A percentile compares a stretch with the other conserved stretches of the same genome.
These are phyloP conservation scores for Brachyistius frenatus DNA, from an alignment of 2,113 vertebrate genomes.

Conservation along the genomic window DNA sequence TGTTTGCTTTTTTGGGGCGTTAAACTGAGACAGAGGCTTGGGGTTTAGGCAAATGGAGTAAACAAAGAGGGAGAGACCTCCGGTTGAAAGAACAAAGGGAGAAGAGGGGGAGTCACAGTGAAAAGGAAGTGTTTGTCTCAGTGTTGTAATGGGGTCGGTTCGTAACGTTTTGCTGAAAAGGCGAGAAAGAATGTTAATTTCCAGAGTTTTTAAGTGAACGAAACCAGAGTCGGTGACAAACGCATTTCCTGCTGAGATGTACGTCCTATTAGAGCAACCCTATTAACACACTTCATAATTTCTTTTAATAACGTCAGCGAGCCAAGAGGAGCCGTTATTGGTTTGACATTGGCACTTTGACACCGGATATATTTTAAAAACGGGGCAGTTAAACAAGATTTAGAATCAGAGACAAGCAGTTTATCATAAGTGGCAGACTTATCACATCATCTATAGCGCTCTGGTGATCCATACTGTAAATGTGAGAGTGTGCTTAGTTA, in stretches of 20 bases:
- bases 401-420: slow-evolving; percentile 29
- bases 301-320: slow-evolving; percentile 4
- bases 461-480: slow-evolving; percentile 3
- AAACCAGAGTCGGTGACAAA: slow-evolving; percentile 27
- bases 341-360: slow-evolving; percentile 41
- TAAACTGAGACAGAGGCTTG: background rate
- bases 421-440: background rate
- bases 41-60: slow-evolving; percentile 1
- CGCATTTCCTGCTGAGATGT: slow-evolving; percentile 9
- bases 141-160: slow-evolving; percentile 38
- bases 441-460: background rate
- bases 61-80: background rate
- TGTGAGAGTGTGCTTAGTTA: background rate
- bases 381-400: slow-evolving; percentile 58
- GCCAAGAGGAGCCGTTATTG: slow-evolving; percentile 37
- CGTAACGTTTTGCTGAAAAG: slow-evolving; percentile 17
- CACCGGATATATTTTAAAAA: slow-evolving; percentile 25
- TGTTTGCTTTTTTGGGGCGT: slow-evolving; percentile 19
- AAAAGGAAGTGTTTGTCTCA: slow-evolving; percentile 25
- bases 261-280: background rate
- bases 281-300: slow-evolving; percentile 37
- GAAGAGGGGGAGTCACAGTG: background rate
- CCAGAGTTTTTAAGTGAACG: slow-evolving; percentile 19
- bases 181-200: slow-evolving; percentile 21
- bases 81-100: slow-evolving; percentile 28